Evolutionary conservation across 2,888 invertebrate species (phyloP).

Genomic region (Empis livida): DNA sequence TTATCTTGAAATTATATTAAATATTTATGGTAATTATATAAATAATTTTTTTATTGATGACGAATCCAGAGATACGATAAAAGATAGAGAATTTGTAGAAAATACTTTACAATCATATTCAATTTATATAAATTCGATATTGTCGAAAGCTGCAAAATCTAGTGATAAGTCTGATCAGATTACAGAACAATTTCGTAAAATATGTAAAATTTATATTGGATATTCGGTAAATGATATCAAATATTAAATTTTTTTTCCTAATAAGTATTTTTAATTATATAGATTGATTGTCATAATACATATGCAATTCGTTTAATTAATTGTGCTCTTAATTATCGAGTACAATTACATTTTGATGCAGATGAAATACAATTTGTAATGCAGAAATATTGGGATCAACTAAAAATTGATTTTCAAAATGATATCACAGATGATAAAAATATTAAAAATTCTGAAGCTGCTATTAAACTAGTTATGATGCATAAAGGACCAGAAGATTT

Average conservation of each 20-base stretch:
- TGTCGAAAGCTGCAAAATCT: slow-evolving; percentile 9
- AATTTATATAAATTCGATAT: slow-evolving; percentile 14
- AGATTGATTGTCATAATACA: slow-evolving; percentile 27
- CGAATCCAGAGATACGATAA: slow-evolving; percentile 12
- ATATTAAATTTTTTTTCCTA: neutral
- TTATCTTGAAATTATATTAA: slow-evolving; percentile 13
- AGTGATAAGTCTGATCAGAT: neutral
- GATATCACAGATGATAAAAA: slow-evolving; percentile 6
- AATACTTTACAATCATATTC: slow-evolving; percentile 20
- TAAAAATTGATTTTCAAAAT: slow-evolving; percentile 21
- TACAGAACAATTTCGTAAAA: slow-evolving; percentile 24
- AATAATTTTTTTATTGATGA: slow-evolving; percentile 15
- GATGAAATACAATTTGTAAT: slow-evolving; percentile 31
- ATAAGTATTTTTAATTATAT: neutral
- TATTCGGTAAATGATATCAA: slow-evolving; percentile 27
- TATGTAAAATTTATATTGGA: slow-evolving; percentile 31
- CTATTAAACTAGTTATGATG: slow-evolving; percentile 11
- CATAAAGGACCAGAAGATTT: slow-evolving; percentile 31
- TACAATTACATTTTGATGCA: slow-evolving; percentile 24
- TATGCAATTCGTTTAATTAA: slow-evolving; percentile 26
- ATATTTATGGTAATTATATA: slow-evolving; percentile 14
- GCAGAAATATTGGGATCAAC: slow-evolving; percentile 27
- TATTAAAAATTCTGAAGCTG: slow-evolving; percentile 18
- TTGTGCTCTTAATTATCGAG: slow-evolving; percentile 22
- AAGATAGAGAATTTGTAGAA: slow-evolving; percentile 25